Percentiles rank a stretch among this genome's conserved stretches.
Conservation (phyloP, 2,113 vertebrate genomes). For the Oophaga pumilio region DNA sequence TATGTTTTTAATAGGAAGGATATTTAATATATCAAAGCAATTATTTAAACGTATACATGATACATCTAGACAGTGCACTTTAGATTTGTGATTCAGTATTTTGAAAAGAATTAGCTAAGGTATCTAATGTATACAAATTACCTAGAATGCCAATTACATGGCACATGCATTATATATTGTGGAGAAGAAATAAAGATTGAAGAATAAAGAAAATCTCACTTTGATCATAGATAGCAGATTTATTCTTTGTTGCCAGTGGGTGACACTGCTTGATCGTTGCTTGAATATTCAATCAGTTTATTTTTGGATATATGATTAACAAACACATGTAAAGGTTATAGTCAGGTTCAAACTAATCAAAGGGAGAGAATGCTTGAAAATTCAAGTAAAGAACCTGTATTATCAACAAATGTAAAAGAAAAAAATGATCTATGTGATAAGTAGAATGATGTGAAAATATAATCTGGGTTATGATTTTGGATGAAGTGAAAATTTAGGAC, state of each 20-base stretch:
- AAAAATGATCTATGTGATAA: background rate
- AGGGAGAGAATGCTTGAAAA: background rate
- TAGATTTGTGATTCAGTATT: background rate
- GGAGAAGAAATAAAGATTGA: background rate
- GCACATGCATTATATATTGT: background rate
- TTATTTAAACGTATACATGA: background rate
- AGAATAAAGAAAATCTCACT: background rate
- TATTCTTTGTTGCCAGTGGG: constrained; percentile 65
- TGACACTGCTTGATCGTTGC: constrained; percentile 68
- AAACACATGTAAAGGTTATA: constrained; percentile 55
- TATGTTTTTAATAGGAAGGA: background rate
- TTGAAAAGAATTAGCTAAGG: background rate
- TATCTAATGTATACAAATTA: constrained; percentile 13
- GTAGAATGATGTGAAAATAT: constrained; percentile 1
- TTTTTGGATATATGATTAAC: constrained; percentile 60
- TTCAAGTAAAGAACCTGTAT: background rate
- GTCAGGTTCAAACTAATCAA: constrained; percentile 29
- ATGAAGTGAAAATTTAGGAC: background rate
- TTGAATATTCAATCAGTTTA: constrained; percentile 65
- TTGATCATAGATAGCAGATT: constrained; percentile 3
- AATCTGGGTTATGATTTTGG: background rate
- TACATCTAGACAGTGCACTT: background rate
- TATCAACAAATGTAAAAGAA: constrained; percentile 27
- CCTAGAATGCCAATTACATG: background rate
- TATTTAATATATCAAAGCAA: background rate